Evolutionary conservation across 2,888 invertebrate genomes (phyloP).

Genomic region (Epirrhoe alternata): DNA sequence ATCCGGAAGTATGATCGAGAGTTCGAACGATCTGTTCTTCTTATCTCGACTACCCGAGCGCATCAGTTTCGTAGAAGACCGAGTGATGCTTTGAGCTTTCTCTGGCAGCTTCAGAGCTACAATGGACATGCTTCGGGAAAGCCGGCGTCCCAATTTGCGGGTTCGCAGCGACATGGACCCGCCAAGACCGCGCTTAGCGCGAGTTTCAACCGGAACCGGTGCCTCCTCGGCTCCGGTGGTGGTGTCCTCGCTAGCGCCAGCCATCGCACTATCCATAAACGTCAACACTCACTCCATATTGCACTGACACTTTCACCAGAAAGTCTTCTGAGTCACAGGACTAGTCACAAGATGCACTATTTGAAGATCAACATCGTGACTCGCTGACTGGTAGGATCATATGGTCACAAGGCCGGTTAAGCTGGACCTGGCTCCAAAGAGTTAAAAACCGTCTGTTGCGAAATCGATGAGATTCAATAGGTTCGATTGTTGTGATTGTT

Average conservation of each 20-base stretch:
- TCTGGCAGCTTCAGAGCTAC: conserved; percentile 84
- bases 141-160: conserved; percentile 79
- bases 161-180: conserved; percentile 81
- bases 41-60: conserved; percentile 84
- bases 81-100: conserved; percentile 86
- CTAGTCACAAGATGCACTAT: conserved; percentile 61
- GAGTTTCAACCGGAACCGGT: conserved; percentile 53
- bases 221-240: conserved; percentile 56
- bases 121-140: conserved; percentile 84
- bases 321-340: conserved; percentile 67
- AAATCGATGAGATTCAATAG: conserved; percentile 54
- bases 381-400: conserved; percentile 62
- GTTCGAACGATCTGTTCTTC: conserved; percentile 85
- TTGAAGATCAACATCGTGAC: conserved; percentile 72
- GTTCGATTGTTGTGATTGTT: conserved; percentile 64
- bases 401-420: conserved; percentile 74
- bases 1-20: conserved; percentile 87
- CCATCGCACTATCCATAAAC: conserved; percentile 72
- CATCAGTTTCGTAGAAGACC: conserved; percentile 85
- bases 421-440: conserved; percentile 49
- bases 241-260: conserved; percentile 75
- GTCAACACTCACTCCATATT: conserved; percentile 75
- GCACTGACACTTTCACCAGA: conserved; percentile 63
- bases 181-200: conserved; percentile 72
- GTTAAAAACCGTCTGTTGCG: conserved; percentile 16